phyloP scores from a whole-genome alignment of 2,113 vertebrate species.

The Nycticorax nycticorax region DNA sequence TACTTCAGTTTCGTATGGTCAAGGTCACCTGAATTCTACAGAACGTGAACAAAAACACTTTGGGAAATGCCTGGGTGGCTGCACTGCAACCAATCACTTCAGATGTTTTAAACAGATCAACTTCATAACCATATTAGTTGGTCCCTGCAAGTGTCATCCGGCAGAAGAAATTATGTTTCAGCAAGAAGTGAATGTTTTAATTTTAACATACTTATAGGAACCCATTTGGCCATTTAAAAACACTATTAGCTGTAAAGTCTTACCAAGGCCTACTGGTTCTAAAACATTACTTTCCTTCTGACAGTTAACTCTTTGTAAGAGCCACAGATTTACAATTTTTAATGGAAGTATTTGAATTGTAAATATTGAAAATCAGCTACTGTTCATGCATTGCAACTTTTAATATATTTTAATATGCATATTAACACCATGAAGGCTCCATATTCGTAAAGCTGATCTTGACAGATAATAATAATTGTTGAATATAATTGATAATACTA shows the following conservation, averaged over 20 bases:
- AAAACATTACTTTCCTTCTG: background rate
- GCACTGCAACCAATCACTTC: background rate
- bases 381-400: conserved; percentile 17
- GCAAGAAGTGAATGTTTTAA: background rate
- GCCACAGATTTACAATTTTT: background rate
- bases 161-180: background rate
- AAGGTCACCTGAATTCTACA: background rate
- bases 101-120: background rate
- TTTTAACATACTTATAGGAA: background rate
- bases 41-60: background rate
- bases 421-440: conserved; percentile 6
- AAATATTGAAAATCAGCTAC: conserved; percentile 43
- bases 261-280: background rate
- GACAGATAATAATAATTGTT: conserved; percentile 60
- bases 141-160: background rate
- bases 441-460: conserved; percentile 32
- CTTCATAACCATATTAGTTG: background rate
- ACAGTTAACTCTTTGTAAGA: background rate
- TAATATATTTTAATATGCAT: conserved; percentile 15
- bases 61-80: background rate
- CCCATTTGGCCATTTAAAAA: background rate
- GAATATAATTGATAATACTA: conserved; percentile 56
- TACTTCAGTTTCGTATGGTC: background rate
- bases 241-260: background rate
- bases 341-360: conserved; percentile 27